Evolutionary conservation across 1,140 invertebrate genomes (phyloP), one percentile per base, ranked within the genome.

Genomic region (Euwallacea similis): DNA sequence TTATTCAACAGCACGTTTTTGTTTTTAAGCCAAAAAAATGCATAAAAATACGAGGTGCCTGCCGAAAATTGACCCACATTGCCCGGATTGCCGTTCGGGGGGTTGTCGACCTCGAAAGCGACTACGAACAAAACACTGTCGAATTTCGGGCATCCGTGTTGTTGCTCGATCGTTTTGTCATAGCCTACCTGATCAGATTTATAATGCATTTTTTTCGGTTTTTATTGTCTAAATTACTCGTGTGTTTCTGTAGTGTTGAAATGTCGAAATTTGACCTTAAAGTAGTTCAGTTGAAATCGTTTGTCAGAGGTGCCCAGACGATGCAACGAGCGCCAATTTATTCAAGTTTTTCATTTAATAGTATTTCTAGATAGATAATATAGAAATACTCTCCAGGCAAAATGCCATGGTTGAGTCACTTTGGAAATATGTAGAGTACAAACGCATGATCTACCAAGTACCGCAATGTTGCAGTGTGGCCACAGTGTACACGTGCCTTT

Each of bases 21-120:
- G 43, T 63, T 63, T 13, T 63, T 46, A 46, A 63, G 21, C 44
- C 61, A 42, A 66, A 47, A 64, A 54, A 66, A 55, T 66, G 53
- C 53, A 66, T 58, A 58, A 44, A 66, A 66, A 66, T 65, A 53
- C 21, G 50, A 75, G 73, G 74, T 73, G 68, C 50, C 74, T 71
- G 66, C 75, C 69, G 73, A 76, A 76, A 74, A 69, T 76, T 69
- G 75, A 76, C 75, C 75, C 70, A 76, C 41, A 66, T 66, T 58
- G 65, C 50, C 65, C 54, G 54, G 65, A 66, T 66, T 66, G 54
- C 65, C 42, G 74, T 74, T 75, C 13, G 44, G 15, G 46, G 7
- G 67, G 63, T 67, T 16, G 15, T 64, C 58, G 64, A 70, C 62
- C 56, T 53, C 64, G 46, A 61, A 63, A 58, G 47, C 63, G 50